Evolutionary conservation across 2,797 vertebrate species (phyloP).

Genomic region (Muscicapa comitata): DNA sequence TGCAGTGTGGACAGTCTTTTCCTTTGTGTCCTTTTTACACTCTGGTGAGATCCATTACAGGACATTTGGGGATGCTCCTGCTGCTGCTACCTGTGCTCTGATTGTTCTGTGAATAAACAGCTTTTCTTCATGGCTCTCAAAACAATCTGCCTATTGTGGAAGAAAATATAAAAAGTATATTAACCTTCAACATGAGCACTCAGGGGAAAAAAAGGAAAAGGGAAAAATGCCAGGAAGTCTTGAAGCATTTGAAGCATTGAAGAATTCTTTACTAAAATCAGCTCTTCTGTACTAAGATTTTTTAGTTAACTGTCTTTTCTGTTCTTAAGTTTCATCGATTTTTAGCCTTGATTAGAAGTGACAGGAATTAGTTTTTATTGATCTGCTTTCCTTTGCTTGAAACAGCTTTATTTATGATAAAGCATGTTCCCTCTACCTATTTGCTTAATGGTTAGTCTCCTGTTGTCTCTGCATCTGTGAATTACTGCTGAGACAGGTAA

Average conservation of each 20-base stretch:
- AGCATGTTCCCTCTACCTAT: not conserved
- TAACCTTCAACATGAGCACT: not conserved
- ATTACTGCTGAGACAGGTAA: not conserved
- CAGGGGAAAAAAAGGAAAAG: not conserved
- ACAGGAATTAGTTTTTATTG: conserved; percentile 59
- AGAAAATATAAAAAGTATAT: not conserved
- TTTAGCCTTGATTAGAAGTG: conserved; percentile 35
- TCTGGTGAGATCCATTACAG: not conserved
- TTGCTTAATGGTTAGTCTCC: conserved; percentile 2
- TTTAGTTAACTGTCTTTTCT: conserved; percentile 13
- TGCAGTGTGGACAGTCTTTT: not conserved
- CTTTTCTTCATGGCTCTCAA: not conserved
- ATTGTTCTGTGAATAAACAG: not conserved
- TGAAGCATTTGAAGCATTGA: not conserved
- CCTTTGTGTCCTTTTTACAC: too few relatives aligned
- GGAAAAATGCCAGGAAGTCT: not conserved
- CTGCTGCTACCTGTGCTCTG: not conserved
- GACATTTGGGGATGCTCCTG: not conserved
- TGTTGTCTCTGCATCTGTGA: not conserved
- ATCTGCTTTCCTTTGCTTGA: conserved; percentile 51
- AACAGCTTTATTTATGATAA: conserved; percentile 64
- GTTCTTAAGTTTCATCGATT: conserved; percentile 36
- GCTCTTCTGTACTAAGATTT: not conserved
- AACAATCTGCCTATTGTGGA: not conserved
- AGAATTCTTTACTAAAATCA: not conserved